A percentile compares a stretch with the other conserved stretches of the same genome.
Evolutionary conservation across 2,888 invertebrate genomes (phyloP).

Genomic region (Ecdyonurus torrentis): DNA sequence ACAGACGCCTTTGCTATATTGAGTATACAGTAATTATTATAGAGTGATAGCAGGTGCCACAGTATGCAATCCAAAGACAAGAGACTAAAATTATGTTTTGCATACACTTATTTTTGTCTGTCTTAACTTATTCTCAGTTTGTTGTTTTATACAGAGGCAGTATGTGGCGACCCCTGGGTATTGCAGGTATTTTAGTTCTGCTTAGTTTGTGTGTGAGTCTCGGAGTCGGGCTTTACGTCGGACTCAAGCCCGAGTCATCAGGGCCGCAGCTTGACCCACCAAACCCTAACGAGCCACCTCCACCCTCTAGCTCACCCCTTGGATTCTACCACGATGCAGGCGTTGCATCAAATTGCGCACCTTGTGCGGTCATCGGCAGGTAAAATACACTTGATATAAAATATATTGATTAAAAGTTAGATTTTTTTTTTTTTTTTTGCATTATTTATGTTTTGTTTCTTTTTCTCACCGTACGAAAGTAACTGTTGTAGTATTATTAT

Average conservation of each 20-base stretch:
- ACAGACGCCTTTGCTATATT: no score
- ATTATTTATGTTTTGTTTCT: no score
- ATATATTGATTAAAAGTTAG: no score
- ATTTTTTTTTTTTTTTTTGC: no score
- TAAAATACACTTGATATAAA: background rate
- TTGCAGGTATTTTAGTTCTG: background rate
- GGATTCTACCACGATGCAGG: background rate
- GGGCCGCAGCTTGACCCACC: background rate
- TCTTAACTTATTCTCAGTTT: background rate
- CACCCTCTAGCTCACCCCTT: constrained; percentile 5
- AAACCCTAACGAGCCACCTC: background rate
- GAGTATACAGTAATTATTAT: no score
- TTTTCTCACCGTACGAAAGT: no score
- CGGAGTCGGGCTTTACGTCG: constrained; percentile 1
- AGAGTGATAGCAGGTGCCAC: no score
- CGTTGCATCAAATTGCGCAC: constrained; percentile 1
- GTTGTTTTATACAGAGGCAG: no score
- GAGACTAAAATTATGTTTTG: no score
- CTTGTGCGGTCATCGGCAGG: constrained; percentile 3
- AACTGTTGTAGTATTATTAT: no score
- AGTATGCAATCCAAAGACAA: no score
- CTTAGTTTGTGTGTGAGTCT: background rate
- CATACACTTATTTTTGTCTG: background rate
- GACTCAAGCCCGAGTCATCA: background rate
- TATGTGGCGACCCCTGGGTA: background rate